Conservation (phyloP, 2,797 vertebrate genomes). For the Gallinago solitaria region DNA sequence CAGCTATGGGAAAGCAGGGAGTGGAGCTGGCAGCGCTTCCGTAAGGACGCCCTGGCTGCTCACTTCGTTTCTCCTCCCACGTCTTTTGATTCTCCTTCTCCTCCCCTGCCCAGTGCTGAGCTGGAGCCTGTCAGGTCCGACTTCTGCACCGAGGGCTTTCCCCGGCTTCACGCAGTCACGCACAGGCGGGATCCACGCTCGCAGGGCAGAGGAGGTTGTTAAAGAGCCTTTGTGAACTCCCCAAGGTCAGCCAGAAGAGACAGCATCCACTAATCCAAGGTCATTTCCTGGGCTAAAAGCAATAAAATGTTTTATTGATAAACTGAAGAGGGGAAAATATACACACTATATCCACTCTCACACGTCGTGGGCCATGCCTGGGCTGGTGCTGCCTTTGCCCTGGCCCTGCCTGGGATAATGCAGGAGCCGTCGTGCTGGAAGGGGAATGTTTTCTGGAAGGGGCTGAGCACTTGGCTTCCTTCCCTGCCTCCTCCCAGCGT, state of each 20-base stretch:
- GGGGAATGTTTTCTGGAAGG: not conserved
- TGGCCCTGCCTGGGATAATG: not conserved
- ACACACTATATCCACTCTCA: conserved; percentile 22
- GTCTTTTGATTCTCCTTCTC: conserved; percentile 20
- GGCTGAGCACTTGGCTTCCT: not conserved
- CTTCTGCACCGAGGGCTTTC: not conserved
- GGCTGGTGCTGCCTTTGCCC: not conserved
- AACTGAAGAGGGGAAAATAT: conserved; percentile 58
- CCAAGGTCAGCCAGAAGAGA: conserved; percentile 87
- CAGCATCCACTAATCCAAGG: conserved; percentile 82
- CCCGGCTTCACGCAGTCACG: not conserved
- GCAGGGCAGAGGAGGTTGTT: conserved; percentile 67
- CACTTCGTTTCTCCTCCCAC: not conserved
- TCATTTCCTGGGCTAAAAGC: conserved; percentile 88
- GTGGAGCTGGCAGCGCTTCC: not conserved
- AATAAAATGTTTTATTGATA: conserved; percentile 95
- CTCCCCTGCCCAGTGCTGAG: conserved; percentile 13
- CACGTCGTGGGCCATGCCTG: not conserved
- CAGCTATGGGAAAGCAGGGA: not conserved
- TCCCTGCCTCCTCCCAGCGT: not conserved
- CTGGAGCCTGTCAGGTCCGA: conserved; percentile 62
- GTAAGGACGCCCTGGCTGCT: not conserved
- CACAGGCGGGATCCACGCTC: not conserved
- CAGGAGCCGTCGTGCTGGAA: not conserved
- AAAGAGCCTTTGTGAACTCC: conserved; percentile 79